Percentiles rank a stretch among this genome's conserved stretches.
These are phyloP conservation scores for Drepana falcataria DNA, from an alignment of 2,888 invertebrate species.

Conservation along the genomic window DNA sequence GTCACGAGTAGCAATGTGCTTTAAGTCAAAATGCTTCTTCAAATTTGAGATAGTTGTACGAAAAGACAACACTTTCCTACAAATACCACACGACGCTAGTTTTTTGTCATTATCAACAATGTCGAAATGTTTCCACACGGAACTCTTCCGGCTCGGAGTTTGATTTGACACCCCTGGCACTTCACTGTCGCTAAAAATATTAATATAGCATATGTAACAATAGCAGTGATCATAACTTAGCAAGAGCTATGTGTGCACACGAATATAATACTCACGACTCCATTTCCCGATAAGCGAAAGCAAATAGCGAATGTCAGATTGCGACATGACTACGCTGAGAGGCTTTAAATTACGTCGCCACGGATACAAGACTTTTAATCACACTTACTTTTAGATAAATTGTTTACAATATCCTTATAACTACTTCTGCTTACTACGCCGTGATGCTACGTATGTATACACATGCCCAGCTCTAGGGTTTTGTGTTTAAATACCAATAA, in stretches of 20 bases:
- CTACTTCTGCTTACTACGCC: no score
- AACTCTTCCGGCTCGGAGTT: background rate
- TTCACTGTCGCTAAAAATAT: background rate
- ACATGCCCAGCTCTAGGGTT: no score
- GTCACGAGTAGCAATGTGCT: slow-evolving; percentile 1
- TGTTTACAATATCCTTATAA: no score
- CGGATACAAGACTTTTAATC: no score
- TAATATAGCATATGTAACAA: background rate
- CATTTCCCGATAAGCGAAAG: no score
- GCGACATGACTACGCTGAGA: no score
- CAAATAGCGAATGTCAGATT: no score
- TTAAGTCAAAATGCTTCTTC: slow-evolving; percentile 11
- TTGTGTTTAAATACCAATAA: no score
- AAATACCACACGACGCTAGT: slow-evolving; percentile 16
- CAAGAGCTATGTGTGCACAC: background rate
- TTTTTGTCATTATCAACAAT: background rate
- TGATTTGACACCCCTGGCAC: background rate
- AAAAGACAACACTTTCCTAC: slow-evolving; percentile 13
- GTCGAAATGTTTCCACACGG: slow-evolving; percentile 14
- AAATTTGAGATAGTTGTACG: slow-evolving; percentile 15
- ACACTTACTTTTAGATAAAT: no score
- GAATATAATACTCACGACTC: background rate
- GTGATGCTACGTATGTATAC: no score
- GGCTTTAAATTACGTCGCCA: no score
- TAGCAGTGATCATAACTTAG: background rate